These are phyloP conservation scores for Porites evermanni DNA, from an alignment of 92 coral and sea anemone species.

Conservation along the genomic window DNA sequence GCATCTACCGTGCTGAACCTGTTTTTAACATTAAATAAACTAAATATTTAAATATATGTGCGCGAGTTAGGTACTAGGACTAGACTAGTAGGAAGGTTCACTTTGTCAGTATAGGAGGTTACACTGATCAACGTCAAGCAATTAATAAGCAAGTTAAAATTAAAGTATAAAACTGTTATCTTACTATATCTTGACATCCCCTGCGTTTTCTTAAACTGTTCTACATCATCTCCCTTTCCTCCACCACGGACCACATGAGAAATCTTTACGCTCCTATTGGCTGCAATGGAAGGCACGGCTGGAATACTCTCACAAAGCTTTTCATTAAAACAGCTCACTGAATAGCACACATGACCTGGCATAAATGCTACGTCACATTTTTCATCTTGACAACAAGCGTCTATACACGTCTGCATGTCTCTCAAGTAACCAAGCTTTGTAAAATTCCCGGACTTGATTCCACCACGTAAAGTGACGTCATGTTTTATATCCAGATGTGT, in stretches of 20 bases:
- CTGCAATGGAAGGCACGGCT: constrained; percentile 82
- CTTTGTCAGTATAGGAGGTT: no score
- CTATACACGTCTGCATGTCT: constrained; percentile 99
- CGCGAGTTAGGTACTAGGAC: no score
- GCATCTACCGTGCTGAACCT: no score
- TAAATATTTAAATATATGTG: no score
- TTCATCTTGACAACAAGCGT: constrained; percentile 96
- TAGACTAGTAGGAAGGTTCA: no score
- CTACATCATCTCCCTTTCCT: constrained; percentile 93
- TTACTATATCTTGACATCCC: constrained; percentile 89
- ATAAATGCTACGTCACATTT: constrained; percentile 96
- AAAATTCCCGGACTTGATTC: constrained; percentile 95
- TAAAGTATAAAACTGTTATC: background rate
- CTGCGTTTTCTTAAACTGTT: constrained; percentile 91
- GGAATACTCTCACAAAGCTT: constrained; percentile 94
- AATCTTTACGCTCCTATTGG: constrained; percentile 88
- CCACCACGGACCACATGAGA: constrained; percentile 99
- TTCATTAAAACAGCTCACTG: constrained; percentile 81
- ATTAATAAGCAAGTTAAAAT: no score
- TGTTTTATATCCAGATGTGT: constrained; percentile 92
- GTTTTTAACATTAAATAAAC: no score
- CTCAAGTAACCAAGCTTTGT: constrained; percentile 93
- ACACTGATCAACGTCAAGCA: no score
- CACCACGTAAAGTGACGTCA: constrained; percentile 94
- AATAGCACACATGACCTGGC: constrained; percentile 93